phyloP scores from a whole-genome alignment of 2,113 vertebrate species.

The Notothenia rossii region DNA sequence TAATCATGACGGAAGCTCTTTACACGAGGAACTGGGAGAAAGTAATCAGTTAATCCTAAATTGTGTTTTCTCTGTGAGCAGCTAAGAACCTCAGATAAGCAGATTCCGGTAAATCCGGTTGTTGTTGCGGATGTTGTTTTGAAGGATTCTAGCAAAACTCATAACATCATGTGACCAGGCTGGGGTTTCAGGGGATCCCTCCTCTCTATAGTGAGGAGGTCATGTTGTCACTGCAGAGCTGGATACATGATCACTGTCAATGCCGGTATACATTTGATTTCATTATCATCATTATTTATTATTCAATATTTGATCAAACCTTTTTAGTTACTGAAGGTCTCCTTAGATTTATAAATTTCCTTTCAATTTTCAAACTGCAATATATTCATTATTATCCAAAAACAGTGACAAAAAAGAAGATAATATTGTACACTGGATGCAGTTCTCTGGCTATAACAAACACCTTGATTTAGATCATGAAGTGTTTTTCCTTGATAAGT shows the following conservation, averaged over 20 bases:
- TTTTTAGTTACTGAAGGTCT: too few species aligned
- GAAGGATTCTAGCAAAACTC: slow-evolving; percentile 56
- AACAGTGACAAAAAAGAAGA: too few species aligned
- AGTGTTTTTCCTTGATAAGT: neutral
- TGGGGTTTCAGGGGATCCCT: slow-evolving; percentile 12
- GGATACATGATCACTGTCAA: neutral
- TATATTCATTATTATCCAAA: neutral
- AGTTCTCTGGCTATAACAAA: neutral
- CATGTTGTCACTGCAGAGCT: neutral
- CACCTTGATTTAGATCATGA: neutral
- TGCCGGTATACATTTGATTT: too few species aligned
- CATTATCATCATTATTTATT: too few species aligned
- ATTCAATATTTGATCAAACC: too few species aligned
- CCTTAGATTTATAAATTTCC: too few species aligned
- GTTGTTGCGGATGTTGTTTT: slow-evolving; percentile 76
- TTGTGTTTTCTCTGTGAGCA: slow-evolving; percentile 61
- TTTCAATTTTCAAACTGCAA: too few species aligned
- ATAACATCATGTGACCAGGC: slow-evolving; percentile 55
- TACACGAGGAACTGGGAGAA: slow-evolving; percentile 33
- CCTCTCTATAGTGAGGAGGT: neutral
- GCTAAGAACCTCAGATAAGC: slow-evolving; percentile 74
- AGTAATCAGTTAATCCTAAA: slow-evolving; percentile 76
- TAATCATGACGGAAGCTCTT: slow-evolving; percentile 57
- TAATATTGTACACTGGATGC: too few species aligned
- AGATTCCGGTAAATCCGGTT: slow-evolving; percentile 82